Evolutionary conservation across 2,113 vertebrate genomes (phyloP).

Genomic region (Puntigrus tetrazona): DNA sequence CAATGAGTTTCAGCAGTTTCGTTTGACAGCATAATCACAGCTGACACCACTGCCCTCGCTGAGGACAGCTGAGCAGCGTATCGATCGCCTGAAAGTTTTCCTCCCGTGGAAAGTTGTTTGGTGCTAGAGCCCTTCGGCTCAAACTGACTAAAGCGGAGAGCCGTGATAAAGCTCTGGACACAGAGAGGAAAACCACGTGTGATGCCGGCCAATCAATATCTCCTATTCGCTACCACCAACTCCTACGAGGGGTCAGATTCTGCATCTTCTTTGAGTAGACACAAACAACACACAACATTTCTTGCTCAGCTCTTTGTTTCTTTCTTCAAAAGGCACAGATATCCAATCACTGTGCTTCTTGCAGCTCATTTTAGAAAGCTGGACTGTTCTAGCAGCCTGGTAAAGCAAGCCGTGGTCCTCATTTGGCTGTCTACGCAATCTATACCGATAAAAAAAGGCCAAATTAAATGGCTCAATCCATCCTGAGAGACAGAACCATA

Average conservation of each 20-base stretch:
- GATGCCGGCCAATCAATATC: conserved; percentile 44
- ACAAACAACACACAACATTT: conserved; percentile 4
- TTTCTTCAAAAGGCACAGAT: not conserved
- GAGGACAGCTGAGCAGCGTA: conserved; percentile 39
- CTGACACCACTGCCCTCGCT: conserved; percentile 42
- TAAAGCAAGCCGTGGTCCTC: not conserved
- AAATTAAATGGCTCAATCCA: not conserved
- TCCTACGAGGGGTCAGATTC: conserved; percentile 47
- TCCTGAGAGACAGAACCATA: not conserved
- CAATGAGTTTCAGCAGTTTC: conserved; percentile 29
- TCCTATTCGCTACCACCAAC: conserved; percentile 25
- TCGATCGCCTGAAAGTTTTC: conserved; percentile 49
- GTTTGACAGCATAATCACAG: conserved; percentile 47
- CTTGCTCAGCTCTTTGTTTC: not conserved
- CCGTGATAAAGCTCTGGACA: not conserved
- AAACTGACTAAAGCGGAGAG: not conserved
- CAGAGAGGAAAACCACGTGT: conserved; percentile 9
- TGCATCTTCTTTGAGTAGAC: conserved; percentile 28
- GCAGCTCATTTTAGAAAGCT: not conserved
- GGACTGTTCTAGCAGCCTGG: not conserved
- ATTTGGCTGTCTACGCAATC: not conserved
- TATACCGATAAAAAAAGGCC: not conserved
- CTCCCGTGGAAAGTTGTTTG: not conserved
- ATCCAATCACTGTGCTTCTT: not conserved
- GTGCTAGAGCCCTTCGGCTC: conserved; percentile 4